Evolutionary conservation across 2,113 vertebrate genomes (phyloP).

Genomic region (Misgurnus anguillicaudatus): DNA sequence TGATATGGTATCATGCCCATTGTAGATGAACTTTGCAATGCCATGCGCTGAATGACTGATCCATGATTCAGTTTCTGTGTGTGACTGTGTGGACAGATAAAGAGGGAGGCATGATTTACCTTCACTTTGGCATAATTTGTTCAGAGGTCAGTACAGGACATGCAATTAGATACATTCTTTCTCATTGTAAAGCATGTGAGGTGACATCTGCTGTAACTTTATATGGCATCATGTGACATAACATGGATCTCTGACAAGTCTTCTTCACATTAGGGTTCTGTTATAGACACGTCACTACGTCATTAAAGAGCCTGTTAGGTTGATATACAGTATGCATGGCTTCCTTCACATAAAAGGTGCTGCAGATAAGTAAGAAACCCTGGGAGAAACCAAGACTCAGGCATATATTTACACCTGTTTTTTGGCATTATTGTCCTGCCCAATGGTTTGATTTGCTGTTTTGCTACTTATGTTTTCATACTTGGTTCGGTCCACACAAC

Average conservation of each 20-base stretch:
- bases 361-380: too few species aligned
- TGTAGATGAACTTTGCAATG: background rate
- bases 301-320: too few species aligned
- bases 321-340: too few species aligned
- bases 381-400: too few species aligned
- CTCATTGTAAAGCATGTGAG: background rate
- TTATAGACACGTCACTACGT: too few species aligned
- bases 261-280: too few species aligned
- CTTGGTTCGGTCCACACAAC: background rate
- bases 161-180: background rate
- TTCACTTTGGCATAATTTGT: background rate
- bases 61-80: background rate
- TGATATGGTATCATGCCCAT: background rate
- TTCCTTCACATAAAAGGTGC: too few species aligned
- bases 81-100: background rate
- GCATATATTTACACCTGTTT: too few species aligned
- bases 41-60: background rate
- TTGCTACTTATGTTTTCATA: background rate
- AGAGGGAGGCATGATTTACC: background rate
- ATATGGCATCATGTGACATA: background rate
- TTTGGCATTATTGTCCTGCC: too few species aligned
- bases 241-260: too few species aligned
- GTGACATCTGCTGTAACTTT: background rate
- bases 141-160: background rate
- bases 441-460: too few species aligned